Conservation (phyloP, 30 jellyfish, hydroid and myxozoan species). For the Mastigias papua region DNA sequence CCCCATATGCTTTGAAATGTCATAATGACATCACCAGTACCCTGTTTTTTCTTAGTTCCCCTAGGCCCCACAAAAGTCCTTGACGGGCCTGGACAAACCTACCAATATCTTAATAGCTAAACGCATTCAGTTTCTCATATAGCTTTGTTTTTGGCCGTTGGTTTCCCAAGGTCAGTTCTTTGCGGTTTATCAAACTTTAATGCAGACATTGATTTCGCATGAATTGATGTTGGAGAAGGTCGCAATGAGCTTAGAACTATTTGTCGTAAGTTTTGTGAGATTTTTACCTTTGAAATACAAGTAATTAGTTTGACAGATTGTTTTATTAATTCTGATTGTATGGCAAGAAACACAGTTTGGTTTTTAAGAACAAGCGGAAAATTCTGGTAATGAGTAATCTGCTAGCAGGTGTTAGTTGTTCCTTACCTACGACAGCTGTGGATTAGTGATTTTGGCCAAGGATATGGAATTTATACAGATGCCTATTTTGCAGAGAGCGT, state of each 20-base stretch:
- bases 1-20: too few species aligned
- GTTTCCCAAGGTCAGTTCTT: conserved; percentile 8
- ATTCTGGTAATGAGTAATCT: background rate
- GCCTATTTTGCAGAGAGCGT: background rate
- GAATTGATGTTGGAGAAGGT: background rate
- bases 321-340: background rate
- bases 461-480: background rate
- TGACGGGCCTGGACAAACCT: background rate
- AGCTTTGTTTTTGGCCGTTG: background rate
- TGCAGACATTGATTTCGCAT: background rate
- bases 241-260: background rate
- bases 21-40: background rate
- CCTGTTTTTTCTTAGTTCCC: too few species aligned
- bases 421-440: background rate
- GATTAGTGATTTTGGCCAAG: background rate
- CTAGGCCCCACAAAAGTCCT: too few species aligned
- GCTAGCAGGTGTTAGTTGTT: background rate
- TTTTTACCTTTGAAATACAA: background rate
- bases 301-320: background rate
- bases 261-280: background rate
- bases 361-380: background rate
- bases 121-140: background rate
- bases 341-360: conserved; percentile 1
- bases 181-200: conserved; percentile 8
- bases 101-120: background rate